phyloP scores from a whole-genome alignment of 2,797 vertebrate species.

The Hozukius guyotensis region DNA sequence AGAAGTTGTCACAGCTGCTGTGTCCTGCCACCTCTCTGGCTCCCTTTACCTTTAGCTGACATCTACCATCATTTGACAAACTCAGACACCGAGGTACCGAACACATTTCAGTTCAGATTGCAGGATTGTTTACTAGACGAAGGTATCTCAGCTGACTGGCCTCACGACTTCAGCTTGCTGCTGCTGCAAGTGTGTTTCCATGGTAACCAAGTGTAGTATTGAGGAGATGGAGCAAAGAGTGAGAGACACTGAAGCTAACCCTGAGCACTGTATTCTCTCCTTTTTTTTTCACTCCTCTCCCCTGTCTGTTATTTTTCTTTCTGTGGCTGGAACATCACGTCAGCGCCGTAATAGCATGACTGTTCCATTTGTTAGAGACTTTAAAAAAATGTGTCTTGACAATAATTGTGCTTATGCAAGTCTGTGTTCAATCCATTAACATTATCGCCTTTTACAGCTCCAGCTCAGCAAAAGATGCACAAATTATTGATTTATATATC shows the following conservation, averaged over 20 bases:
- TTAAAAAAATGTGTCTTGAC: not conserved
- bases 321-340: not conserved
- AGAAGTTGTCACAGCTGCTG: not conserved
- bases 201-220: conserved; percentile 76
- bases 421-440: not conserved
- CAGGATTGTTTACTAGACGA: conserved; percentile 68
- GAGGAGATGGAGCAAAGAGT: conserved; percentile 63
- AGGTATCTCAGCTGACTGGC: conserved; percentile 64
- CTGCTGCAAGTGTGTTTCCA: conserved; percentile 76
- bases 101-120: conserved; percentile 29
- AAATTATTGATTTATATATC: conserved; percentile 9
- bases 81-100: conserved; percentile 7
- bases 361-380: not conserved
- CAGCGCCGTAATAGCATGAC: not conserved
- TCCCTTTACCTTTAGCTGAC: conserved; percentile 26
- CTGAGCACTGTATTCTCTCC: conserved; percentile 21
- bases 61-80: conserved; percentile 35
- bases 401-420: not conserved
- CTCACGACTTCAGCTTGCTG: conserved; percentile 65
- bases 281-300: not conserved
- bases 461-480: not conserved
- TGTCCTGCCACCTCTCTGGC: conserved; percentile 4
- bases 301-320: conserved; percentile 8
- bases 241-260: conserved; percentile 49
- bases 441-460: conserved; percentile 2